Evolutionary conservation across 2,113 vertebrate species (phyloP), one percentile per base, ranked within the genome.

Genomic region (Gadus macrocephalus): DNA sequence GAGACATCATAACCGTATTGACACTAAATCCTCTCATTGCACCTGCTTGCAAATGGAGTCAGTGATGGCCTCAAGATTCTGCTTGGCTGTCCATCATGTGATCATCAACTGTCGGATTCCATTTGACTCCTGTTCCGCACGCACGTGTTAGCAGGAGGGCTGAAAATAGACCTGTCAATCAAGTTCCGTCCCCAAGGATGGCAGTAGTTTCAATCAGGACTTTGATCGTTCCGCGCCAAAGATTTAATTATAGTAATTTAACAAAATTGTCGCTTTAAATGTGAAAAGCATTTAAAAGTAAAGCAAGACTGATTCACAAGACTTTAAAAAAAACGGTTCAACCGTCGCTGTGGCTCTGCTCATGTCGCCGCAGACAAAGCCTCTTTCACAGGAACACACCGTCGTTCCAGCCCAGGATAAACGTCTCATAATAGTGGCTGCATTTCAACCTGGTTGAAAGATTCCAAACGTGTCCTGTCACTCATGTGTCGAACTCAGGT

Each of bases 151-250:
- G 71, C 75, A 59, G 38, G 68, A 73, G 59, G 35, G 19, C 72
- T 49, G 76, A 77, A 80, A 81, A 84, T 81, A 81, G 77, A 80
- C 72, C 69, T 59, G 79, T 79, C 80, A 78, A 65, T 77, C 74
- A 78, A 78, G 79, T 75, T 56, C 20, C 60, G 6, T 7, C 60
- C 60, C 20, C 60, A 20, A 22, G 25, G 25, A 8, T 20, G 60
- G 60, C 6, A 49, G 42, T 9, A 9, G 42, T 49, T 49, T 49
- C 42, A 49, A 28, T 62, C 25, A 28, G 11, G 25, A 28, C 61
- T 11, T 25, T 27, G 15, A 62, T 27, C 20, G 15, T 15, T 66
- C 66, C 56, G 9, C 19, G 15, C 17, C 12, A 49, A 49, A 49
- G 2, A 35, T 69, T 67, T 81, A 76, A 77, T 78, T 79, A 75